phyloP scores from a whole-genome alignment of 2,888 invertebrate genomes.

The Eudasyphora cyanicolor region DNA sequence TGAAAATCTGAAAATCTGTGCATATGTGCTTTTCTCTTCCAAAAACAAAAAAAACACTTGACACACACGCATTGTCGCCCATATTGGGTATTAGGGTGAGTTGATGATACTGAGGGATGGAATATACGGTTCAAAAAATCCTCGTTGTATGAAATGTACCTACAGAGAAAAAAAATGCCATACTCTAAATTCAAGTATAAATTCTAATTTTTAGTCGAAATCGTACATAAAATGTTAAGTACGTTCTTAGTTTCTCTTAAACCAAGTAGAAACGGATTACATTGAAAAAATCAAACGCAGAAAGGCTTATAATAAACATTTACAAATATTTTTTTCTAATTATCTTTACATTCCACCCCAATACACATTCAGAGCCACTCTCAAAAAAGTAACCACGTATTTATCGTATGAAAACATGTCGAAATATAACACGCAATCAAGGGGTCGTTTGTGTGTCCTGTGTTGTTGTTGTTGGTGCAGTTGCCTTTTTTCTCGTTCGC shows the following conservation, averaged over 20 bases:
- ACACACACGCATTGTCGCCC: conserved; percentile 8
- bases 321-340: neutral
- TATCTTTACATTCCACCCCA: neutral
- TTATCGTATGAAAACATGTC: conserved; percentile 28
- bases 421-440: conserved; percentile 45
- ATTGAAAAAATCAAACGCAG: too few relatives aligned
- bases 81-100: conserved; percentile 1
- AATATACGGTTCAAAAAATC: too few relatives aligned
- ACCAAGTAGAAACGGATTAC: too few relatives aligned
- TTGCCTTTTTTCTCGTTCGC: neutral
- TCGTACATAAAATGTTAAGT: too few relatives aligned
- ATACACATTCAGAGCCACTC: neutral
- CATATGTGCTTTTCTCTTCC: conserved; percentile 42
- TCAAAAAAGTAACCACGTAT: conserved; percentile 22
- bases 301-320: too few relatives aligned
- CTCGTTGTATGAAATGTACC: too few relatives aligned
- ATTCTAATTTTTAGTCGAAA: too few relatives aligned
- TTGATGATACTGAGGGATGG: neutral
- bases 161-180: too few relatives aligned
- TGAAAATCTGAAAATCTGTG: conserved; percentile 43
- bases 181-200: too few relatives aligned
- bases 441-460: conserved; percentile 46
- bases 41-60: conserved; percentile 61
- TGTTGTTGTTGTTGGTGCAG: conserved; percentile 17
- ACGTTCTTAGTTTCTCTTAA: too few relatives aligned